Percentiles rank a stretch among this genome's conserved stretches.
These are phyloP conservation scores for Anorthoa munda DNA, from an alignment of 2,888 invertebrate genomes.

Conservation along the genomic window DNA sequence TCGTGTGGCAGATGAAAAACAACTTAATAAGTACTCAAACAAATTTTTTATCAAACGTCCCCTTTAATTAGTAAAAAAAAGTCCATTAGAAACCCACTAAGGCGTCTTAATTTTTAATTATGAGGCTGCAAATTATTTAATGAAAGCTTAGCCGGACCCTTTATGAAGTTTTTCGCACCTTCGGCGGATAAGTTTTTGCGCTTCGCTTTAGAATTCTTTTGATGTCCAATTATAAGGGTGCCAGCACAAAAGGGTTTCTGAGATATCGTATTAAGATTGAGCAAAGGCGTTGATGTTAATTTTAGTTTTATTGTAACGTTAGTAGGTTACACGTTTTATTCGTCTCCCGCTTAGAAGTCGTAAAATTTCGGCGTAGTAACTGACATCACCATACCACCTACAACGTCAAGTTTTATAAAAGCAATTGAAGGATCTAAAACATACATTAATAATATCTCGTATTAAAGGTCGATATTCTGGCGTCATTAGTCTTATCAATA, in stretches of 20 bases:
- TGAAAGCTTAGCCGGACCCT: constrained; percentile 72
- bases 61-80: constrained; percentile 70
- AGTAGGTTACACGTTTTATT: constrained; percentile 48
- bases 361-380: constrained; percentile 48
- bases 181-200: constrained; percentile 78
- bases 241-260: constrained; percentile 41
- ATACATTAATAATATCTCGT: constrained; percentile 36
- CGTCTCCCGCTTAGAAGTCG: constrained; percentile 60
- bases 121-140: constrained; percentile 76
- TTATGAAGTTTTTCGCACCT: constrained; percentile 84
- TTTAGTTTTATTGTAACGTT: constrained; percentile 37
- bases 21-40: constrained; percentile 83
- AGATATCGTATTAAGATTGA: constrained; percentile 46
- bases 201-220: constrained; percentile 57
- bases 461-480: constrained; percentile 27
- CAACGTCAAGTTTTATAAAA: neutral
- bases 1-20: constrained; percentile 67
- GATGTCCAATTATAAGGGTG: constrained; percentile 69
- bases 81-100: constrained; percentile 78
- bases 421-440: constrained; percentile 23
- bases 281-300: constrained; percentile 36
- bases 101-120: constrained; percentile 87
- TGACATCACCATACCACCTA: neutral
- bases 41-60: constrained; percentile 60
- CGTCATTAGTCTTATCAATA: constrained; percentile 36